These are phyloP conservation scores for Andrena praecox DNA, from an alignment of 2,888 invertebrate species.

Conservation along the genomic window DNA sequence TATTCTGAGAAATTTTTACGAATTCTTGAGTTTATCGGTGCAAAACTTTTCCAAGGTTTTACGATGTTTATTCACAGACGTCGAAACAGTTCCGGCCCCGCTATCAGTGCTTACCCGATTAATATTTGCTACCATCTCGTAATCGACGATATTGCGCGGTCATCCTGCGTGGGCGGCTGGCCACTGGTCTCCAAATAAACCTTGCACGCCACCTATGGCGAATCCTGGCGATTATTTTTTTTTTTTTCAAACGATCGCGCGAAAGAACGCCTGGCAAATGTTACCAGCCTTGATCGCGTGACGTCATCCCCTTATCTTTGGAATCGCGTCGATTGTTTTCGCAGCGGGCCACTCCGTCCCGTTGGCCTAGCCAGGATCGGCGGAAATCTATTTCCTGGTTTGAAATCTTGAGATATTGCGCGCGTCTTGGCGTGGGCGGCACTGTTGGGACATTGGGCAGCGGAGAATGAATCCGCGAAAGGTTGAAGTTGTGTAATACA, in stretches of 20 bases:
- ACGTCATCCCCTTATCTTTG: slow-evolving; percentile 61
- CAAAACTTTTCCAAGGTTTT: neutral
- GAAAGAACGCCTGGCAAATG: slow-evolving; percentile 69
- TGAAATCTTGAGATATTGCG: neutral
- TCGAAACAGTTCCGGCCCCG: slow-evolving; percentile 9
- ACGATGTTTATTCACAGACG: neutral
- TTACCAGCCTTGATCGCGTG: slow-evolving; percentile 47
- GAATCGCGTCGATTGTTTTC: slow-evolving; percentile 54
- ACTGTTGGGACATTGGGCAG: neutral
- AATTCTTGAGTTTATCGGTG: neutral
- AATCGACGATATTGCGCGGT: slow-evolving; percentile 73
- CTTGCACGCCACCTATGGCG: slow-evolving; percentile 66
- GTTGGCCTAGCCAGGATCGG: neutral
- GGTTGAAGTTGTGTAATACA: too few species aligned
- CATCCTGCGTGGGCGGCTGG: slow-evolving; percentile 71
- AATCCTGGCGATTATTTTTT: slow-evolving; percentile 71
- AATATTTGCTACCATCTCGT: slow-evolving; percentile 77
- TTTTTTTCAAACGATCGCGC: slow-evolving; percentile 69
- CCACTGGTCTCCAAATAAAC: slow-evolving; percentile 74
- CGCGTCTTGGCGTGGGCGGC: neutral
- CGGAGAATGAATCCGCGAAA: neutral
- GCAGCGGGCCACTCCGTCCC: slow-evolving; percentile 8
- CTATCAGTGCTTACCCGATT: slow-evolving; percentile 45
- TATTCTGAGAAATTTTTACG: too few species aligned
- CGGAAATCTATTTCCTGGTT: neutral